Conservation (phyloP, 2,888 invertebrate species). For the Sarcophaga caerulescens region DNA sequence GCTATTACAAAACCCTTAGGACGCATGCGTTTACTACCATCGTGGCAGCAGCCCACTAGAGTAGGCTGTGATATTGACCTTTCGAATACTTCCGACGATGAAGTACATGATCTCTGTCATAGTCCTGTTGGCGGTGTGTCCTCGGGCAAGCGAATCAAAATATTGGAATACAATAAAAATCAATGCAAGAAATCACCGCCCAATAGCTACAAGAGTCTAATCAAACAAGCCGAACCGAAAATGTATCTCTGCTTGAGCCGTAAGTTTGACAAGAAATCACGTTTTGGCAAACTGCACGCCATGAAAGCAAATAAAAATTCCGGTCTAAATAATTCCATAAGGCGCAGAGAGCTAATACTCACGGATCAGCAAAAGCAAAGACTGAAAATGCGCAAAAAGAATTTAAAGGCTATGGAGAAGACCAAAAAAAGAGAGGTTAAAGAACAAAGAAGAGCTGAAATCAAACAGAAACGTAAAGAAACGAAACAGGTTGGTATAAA, state of each 20-base stretch:
- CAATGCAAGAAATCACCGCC: constrained; percentile 78
- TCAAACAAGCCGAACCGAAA: constrained; percentile 80
- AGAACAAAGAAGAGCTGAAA: constrained; percentile 69
- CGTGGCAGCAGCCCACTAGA: constrained; percentile 56
- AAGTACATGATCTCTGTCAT: constrained; percentile 70
- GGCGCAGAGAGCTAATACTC: constrained; percentile 77
- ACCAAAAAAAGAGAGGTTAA: constrained; percentile 71
- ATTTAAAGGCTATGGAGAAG: constrained; percentile 72
- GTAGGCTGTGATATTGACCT: constrained; percentile 69
- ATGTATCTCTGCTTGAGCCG: constrained; percentile 79
- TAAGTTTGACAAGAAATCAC: constrained; percentile 75
- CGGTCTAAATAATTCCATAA: constrained; percentile 67
- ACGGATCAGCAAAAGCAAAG: constrained; percentile 78
- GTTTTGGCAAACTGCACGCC: constrained; percentile 75
- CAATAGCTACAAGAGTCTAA: constrained; percentile 81
- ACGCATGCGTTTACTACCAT: constrained; percentile 68
- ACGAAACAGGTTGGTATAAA: constrained; percentile 57
- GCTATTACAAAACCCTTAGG: constrained; percentile 21
- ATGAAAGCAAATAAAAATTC: constrained; percentile 71
- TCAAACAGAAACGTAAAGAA: constrained; percentile 67
- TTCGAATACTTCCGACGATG: constrained; percentile 70
- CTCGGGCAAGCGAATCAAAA: constrained; percentile 75
- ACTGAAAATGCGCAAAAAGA: constrained; percentile 74
- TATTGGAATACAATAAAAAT: constrained; percentile 75
- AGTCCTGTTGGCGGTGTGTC: constrained; percentile 65